Conservation (phyloP, 2,113 vertebrate species). For the Dipodomys spectabilis region DNA sequence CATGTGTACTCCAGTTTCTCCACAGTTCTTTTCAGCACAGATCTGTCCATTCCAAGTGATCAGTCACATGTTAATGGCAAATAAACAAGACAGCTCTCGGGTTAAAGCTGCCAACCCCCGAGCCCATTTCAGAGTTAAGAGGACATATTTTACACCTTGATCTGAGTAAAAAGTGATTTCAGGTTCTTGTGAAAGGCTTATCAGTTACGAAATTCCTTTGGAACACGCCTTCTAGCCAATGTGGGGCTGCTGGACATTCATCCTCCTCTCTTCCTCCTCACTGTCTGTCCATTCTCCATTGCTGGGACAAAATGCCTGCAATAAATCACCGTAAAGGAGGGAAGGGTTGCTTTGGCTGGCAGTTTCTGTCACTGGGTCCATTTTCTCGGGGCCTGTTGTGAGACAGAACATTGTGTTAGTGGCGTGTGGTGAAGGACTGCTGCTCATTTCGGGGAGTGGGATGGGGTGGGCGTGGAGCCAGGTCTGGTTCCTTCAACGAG, state of each 20-base stretch:
- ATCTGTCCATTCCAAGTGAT: constrained; percentile 14
- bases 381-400: neutral
- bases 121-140: constrained; percentile 26
- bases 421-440: neutral
- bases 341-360: neutral
- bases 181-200: neutral
- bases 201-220: neutral
- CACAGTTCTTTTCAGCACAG: neutral
- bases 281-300: neutral
- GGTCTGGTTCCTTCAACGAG: neutral
- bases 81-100: neutral
- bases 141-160: constrained; percentile 7
- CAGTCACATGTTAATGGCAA: constrained; percentile 44
- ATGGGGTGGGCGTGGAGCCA: no score
- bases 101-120: neutral
- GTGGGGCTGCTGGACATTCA: neutral
- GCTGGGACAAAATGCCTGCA: neutral
- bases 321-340: neutral
- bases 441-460: neutral
- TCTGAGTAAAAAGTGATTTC: neutral
- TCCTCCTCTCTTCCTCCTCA: neutral
- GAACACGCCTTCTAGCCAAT: neutral
- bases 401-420: neutral
- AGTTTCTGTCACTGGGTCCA: neutral
- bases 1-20: neutral